These are phyloP conservation scores for Gymnocheta viridis DNA, from an alignment of 2,888 invertebrate genomes.

Conservation along the genomic window DNA sequence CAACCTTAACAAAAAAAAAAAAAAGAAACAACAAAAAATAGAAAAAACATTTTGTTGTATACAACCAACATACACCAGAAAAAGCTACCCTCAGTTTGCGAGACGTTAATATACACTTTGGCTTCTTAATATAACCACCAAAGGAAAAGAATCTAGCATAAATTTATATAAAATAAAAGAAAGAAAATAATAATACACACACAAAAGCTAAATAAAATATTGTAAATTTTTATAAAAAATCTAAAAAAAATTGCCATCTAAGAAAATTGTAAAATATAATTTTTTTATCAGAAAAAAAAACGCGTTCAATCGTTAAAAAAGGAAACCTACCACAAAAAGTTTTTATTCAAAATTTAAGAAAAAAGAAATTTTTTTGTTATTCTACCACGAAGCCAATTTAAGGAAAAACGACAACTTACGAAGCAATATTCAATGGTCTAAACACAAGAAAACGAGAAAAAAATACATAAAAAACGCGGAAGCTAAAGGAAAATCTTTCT, in stretches of 20 bases:
- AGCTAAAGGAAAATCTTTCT: constrained; percentile 44
- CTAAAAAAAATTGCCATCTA: constrained; percentile 14
- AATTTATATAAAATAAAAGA: constrained; percentile 64
- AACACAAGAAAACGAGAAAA: constrained; percentile 20
- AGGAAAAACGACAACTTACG: constrained; percentile 63
- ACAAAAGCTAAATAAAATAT: constrained; percentile 48
- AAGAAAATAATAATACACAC: constrained; percentile 37
- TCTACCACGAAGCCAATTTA: constrained; percentile 57
- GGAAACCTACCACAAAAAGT: constrained; percentile 27
- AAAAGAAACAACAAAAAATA: constrained; percentile 57
- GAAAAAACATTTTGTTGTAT: constrained; percentile 54
- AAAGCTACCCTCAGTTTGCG: constrained; percentile 79
- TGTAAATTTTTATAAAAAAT: constrained; percentile 53
- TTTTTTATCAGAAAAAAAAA: constrained; percentile 2
- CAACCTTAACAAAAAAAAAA: constrained; percentile 61
- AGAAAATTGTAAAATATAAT: constrained; percentile 42
- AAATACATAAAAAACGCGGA: constrained; percentile 57
- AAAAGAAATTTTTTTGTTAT: constrained; percentile 31
- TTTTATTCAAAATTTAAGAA: constrained; percentile 33
- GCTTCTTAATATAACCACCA: constrained; percentile 81
- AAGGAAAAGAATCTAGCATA: constrained; percentile 71
- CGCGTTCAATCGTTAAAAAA: constrained; percentile 15
- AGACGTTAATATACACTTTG: constrained; percentile 82
- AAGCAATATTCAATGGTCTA: constrained; percentile 58
- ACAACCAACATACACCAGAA: constrained; percentile 71